phyloP scores from a whole-genome alignment of 1,140 invertebrate species.

The Chrysomallon squamiferum region DNA sequence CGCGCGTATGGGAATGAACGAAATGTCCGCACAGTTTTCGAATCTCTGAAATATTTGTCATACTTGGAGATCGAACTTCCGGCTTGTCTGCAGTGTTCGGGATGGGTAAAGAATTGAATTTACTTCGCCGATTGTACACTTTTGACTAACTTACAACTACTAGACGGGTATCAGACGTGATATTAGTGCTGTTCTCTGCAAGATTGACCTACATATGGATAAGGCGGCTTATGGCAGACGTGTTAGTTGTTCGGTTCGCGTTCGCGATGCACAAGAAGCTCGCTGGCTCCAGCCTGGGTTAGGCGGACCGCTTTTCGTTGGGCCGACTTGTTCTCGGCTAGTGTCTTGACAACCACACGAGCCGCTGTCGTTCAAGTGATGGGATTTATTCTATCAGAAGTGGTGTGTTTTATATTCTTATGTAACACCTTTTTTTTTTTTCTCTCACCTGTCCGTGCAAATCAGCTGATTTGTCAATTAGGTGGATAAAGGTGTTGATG shows the following conservation, averaged over 20 bases:
- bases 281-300: neutral
- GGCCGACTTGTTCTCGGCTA: neutral
- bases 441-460: too few relatives aligned
- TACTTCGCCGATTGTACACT: neutral
- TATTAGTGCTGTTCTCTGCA: neutral
- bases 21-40: slow-evolving; percentile 72
- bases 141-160: too few relatives aligned
- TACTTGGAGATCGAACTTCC: slow-evolving; percentile 68
- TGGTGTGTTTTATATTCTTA: too few relatives aligned
- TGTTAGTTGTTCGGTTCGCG: neutral
- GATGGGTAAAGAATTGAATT: slow-evolving; percentile 1
- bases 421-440: too few relatives aligned
- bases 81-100: slow-evolving; percentile 21
- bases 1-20: slow-evolving; percentile 73
- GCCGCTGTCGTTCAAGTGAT: too few relatives aligned
- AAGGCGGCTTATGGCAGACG: neutral
- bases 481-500: too few relatives aligned
- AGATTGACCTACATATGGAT: slow-evolving; percentile 2
- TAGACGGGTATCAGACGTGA: too few relatives aligned
- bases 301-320: slow-evolving; percentile 10
- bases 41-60: slow-evolving; percentile 80
- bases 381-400: too few relatives aligned
- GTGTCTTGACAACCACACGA: too few relatives aligned
- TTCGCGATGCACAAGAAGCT: neutral
- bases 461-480: too few relatives aligned